Evolutionary conservation across 2,888 invertebrate species (phyloP).

Genomic region (Apantesis nais): DNA sequence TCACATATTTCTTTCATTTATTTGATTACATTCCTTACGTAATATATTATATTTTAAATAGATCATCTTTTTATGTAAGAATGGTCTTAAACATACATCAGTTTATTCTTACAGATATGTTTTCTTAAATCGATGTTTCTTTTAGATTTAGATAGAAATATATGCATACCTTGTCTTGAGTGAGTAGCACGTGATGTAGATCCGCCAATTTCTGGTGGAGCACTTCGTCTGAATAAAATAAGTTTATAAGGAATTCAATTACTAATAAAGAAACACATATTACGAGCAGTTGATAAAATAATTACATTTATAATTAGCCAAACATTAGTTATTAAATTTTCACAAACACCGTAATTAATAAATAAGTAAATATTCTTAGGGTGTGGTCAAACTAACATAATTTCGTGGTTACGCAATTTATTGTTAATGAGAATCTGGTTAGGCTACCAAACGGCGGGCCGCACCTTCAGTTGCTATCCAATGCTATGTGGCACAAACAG

Average conservation of each 20-base stretch:
- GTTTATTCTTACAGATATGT: background rate
- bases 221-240: slow-evolving; percentile 68
- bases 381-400: no score
- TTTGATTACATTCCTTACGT: no score
- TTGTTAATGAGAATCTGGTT: no score
- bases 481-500: no score
- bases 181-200: slow-evolving; percentile 72
- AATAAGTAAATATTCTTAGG: no score
- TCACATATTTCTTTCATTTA: no score
- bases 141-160: background rate
- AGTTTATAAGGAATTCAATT: background rate
- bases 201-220: slow-evolving; percentile 74
- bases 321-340: background rate
- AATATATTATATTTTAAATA: no score
- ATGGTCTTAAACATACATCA: background rate
- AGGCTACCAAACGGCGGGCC: no score
- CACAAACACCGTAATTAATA: no score
- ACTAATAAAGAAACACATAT: background rate
- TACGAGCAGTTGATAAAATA: background rate
- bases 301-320: background rate
- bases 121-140: no score
- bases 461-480: no score
- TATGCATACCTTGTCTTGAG: slow-evolving; percentile 76
- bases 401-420: no score
- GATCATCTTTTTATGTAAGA: background rate